These are phyloP conservation scores for Drosophila trapezifrons DNA, from an alignment of 1,140 invertebrate species.

Conservation along the genomic window DNA sequence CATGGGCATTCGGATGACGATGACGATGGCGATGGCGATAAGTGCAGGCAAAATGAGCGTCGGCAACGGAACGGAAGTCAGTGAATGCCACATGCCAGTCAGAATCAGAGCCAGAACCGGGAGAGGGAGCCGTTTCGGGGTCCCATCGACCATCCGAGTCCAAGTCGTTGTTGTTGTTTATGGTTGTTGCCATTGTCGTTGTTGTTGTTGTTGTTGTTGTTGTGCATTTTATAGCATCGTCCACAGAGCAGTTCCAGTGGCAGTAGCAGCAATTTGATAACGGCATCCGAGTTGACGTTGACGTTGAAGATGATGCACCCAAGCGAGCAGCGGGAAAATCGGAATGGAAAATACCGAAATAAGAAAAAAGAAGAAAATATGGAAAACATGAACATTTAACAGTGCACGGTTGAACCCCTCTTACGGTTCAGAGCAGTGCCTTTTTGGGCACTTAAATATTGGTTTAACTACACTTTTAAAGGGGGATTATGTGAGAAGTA, in stretches of 20 bases:
- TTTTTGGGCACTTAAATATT: slow-evolving; percentile 14
- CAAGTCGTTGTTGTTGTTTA: slow-evolving; percentile 48
- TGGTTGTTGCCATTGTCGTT: slow-evolving; percentile 42
- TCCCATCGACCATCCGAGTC: slow-evolving; percentile 51
- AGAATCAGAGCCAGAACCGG: slow-evolving; percentile 55
- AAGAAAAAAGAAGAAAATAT: slow-evolving; percentile 14
- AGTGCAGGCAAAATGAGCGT: slow-evolving; percentile 79
- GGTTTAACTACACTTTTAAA: slow-evolving; percentile 1
- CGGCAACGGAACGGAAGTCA: slow-evolving; percentile 71
- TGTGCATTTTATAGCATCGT: slow-evolving; percentile 69
- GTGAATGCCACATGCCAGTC: slow-evolving; percentile 81
- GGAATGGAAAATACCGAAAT: slow-evolving; percentile 31
- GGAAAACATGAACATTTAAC: slow-evolving; percentile 50
- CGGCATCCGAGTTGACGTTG: slow-evolving; percentile 72
- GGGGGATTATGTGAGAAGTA: not conserved
- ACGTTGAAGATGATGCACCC: slow-evolving; percentile 63
- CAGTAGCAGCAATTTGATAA: slow-evolving; percentile 69
- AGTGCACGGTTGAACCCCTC: slow-evolving; percentile 14
- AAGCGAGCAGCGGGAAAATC: slow-evolving; percentile 47
- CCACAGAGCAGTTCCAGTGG: slow-evolving; percentile 40
- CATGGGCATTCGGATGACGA: slow-evolving; percentile 62
- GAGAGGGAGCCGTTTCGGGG: slow-evolving; percentile 52
- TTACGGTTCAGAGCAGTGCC: slow-evolving; percentile 5
- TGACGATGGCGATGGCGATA: slow-evolving; percentile 59
- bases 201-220: slow-evolving; percentile 52